Evolutionary conservation across 1,140 invertebrate genomes (phyloP).

Genomic region (Drosophila bipectinata): DNA sequence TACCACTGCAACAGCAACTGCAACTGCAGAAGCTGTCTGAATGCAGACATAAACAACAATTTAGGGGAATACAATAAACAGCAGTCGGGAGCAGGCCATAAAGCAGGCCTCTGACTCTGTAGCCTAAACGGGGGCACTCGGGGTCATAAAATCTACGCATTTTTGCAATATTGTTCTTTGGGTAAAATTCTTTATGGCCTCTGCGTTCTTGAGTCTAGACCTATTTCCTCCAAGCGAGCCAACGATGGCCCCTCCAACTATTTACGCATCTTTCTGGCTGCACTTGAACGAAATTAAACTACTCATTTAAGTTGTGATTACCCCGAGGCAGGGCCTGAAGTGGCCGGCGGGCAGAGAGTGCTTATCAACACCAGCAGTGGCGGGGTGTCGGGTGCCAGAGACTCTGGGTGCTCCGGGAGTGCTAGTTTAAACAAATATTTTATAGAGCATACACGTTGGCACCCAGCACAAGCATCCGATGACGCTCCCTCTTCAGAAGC

Average conservation of each 20-base stretch:
- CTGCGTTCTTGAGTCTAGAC: background rate
- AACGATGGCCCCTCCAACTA: slow-evolving; percentile 9
- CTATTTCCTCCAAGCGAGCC: slow-evolving; percentile 1
- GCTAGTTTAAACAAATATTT: slow-evolving; percentile 78
- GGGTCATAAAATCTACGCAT: background rate
- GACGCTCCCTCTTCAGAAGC: slow-evolving; percentile 23
- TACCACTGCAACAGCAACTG: slow-evolving; percentile 8
- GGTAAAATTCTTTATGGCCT: too few relatives aligned
- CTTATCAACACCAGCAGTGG: slow-evolving; percentile 68
- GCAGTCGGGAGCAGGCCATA: slow-evolving; percentile 37
- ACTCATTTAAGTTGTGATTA: slow-evolving; percentile 78
- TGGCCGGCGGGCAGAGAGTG: slow-evolving; percentile 61
- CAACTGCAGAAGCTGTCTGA: slow-evolving; percentile 41
- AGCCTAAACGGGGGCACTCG: background rate
- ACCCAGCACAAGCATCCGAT: background rate
- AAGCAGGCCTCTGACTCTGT: slow-evolving; percentile 22
- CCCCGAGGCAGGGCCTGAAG: slow-evolving; percentile 58
- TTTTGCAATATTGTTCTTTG: background rate
- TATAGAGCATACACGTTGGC: slow-evolving; percentile 63
- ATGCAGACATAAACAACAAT: slow-evolving; percentile 59
- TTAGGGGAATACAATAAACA: slow-evolving; percentile 47
- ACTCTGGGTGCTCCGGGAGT: background rate
- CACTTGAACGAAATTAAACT: slow-evolving; percentile 79
- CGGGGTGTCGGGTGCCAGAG: background rate
- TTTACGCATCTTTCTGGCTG: slow-evolving; percentile 9